phyloP scores from a whole-genome alignment of 2,888 invertebrate species.

The Xestia sexstrigata region DNA sequence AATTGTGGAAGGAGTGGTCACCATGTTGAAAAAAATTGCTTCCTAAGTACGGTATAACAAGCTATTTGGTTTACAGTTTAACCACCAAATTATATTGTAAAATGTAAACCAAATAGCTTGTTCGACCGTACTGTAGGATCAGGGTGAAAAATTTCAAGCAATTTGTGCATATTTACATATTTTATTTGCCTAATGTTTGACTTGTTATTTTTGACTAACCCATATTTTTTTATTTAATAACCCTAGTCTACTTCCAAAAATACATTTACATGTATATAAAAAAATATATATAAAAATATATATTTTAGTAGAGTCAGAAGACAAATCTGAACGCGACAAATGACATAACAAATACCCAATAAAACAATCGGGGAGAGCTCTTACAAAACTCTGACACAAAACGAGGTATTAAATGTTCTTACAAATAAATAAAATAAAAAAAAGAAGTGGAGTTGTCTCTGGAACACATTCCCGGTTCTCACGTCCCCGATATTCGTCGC shows the following conservation, averaged over 20 bases:
- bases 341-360: conserved; percentile 14
- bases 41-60: neutral
- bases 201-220: neutral
- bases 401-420: conserved; percentile 51
- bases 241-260: neutral
- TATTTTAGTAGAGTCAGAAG: too few relatives aligned
- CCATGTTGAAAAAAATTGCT: neutral
- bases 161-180: neutral
- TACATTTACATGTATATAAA: too few relatives aligned
- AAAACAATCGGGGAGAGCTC: conserved; percentile 32
- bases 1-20: too few relatives aligned
- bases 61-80: too few relatives aligned
- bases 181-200: neutral
- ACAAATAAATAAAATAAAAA: conserved; percentile 54
- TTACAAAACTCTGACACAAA: conserved; percentile 44
- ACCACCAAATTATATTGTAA: too few relatives aligned
- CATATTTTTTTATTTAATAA: neutral
- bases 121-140: too few relatives aligned
- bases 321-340: conserved; percentile 17
- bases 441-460: conserved; percentile 61
- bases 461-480: conserved; percentile 72
- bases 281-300: too few relatives aligned
- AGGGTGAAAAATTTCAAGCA: neutral
- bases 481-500: conserved; percentile 74
- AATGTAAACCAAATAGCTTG: too few relatives aligned